These are phyloP conservation scores for Caretta caretta DNA, from an alignment of 2,113 vertebrate genomes.

Conservation along the genomic window DNA sequence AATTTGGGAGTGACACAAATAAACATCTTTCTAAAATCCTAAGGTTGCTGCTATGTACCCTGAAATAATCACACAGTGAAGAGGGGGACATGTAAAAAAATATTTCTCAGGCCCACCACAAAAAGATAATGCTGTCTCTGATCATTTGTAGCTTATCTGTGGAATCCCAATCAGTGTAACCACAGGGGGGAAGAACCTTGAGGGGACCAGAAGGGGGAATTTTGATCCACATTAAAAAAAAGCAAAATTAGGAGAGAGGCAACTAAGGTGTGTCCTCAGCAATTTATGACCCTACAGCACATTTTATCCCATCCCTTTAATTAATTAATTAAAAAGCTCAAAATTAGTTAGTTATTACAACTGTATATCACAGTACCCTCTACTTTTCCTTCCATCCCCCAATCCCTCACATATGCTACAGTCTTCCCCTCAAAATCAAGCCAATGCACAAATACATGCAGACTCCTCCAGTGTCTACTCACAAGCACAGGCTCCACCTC, in stretches of 20 bases:
- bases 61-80: neutral
- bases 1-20: accelerated
- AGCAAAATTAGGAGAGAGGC: neutral
- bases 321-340: neutral
- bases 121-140: neutral
- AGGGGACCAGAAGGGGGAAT: neutral
- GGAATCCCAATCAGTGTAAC: neutral
- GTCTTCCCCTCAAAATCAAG: neutral
- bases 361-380: neutral
- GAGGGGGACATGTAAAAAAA: neutral
- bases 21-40: neutral
- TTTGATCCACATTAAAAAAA: neutral
- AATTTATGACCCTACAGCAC: neutral
- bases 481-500: neutral
- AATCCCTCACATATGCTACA: neutral
- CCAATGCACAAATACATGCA: neutral
- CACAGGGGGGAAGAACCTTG: neutral
- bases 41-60: neutral
- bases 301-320: neutral
- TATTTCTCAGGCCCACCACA: neutral
- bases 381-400: neutral
- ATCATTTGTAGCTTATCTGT: neutral
- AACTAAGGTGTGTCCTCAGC: neutral
- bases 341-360: neutral
- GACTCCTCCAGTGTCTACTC: neutral